Conservation (phyloP, 2,888 invertebrate species). For the Xestoiulus laeticollis region DNA sequence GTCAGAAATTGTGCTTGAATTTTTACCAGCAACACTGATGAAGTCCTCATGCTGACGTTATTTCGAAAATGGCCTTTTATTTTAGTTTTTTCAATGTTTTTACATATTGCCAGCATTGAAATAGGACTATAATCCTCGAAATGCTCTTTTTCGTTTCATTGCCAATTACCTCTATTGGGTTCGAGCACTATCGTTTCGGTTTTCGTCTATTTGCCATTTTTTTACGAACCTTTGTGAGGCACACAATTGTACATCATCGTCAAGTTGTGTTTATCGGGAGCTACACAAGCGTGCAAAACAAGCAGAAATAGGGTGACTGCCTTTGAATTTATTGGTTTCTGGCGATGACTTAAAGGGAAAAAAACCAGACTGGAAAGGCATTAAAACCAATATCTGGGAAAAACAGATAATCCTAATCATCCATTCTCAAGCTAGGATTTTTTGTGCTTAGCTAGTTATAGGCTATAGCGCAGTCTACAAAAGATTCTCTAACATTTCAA, state of each 20-base stretch:
- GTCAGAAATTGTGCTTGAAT: no score
- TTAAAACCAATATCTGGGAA: neutral
- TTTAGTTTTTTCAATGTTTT: neutral
- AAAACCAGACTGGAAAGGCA: neutral
- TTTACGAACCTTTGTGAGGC: neutral
- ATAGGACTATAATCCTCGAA: neutral
- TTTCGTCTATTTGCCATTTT: neutral
- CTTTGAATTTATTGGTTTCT: neutral
- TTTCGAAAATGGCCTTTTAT: neutral
- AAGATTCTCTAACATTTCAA: no score
- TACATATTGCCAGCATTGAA: neutral
- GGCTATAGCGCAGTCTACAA: no score
- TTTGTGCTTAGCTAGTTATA: no score
- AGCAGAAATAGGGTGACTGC: neutral
- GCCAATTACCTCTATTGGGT: neutral
- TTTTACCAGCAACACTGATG: neutral
- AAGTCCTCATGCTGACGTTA: neutral
- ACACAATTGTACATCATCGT: neutral
- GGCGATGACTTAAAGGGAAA: neutral
- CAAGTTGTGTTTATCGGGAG: neutral
- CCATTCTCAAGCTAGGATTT: neutral
- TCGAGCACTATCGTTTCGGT: neutral
- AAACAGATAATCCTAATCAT: neutral
- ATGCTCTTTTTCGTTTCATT: neutral
- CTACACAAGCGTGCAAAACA: slow-evolving; percentile 17